Evolutionary conservation across 37 sponge, comb jelly and placozoan genomes (phyloP).

Genomic region (Aphrocallistes beatrix): DNA sequence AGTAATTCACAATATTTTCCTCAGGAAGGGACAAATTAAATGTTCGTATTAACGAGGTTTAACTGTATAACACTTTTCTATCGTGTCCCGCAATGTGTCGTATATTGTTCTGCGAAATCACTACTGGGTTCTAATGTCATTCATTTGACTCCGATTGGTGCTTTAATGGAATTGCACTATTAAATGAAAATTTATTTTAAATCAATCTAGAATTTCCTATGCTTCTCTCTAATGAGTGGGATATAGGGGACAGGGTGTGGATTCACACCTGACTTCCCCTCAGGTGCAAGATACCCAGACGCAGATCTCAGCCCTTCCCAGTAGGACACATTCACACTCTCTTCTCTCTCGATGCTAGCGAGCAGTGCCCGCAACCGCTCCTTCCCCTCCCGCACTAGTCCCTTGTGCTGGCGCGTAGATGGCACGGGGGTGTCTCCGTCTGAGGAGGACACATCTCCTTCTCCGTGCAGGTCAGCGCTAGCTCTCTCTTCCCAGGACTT

Average conservation of each 20-base stretch:
- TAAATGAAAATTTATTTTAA: no score
- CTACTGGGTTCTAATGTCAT: no score
- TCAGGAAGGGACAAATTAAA: no score
- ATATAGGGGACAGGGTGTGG: neutral
- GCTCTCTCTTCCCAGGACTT: neutral
- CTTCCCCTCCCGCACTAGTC: neutral
- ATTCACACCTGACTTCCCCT: neutral
- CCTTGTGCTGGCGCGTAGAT: neutral
- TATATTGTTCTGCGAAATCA: no score
- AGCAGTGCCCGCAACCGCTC: neutral
- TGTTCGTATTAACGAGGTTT: no score
- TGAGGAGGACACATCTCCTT: neutral
- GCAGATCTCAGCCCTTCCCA: neutral
- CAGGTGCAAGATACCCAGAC: neutral
- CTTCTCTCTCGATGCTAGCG: neutral
- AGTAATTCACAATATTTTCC: no score
- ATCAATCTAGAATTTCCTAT: neutral
- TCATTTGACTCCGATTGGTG: no score
- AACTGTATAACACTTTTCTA: no score
- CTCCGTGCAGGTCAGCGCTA: neutral
- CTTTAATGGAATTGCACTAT: no score
- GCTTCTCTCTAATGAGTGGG: constrained; percentile 14
- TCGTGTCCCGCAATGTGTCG: no score
- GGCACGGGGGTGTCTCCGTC: neutral
- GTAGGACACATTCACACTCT: neutral